Evolutionary conservation across 2,888 invertebrate species (phyloP), one percentile per base, ranked within the genome.

Genomic region (Bellardia pandia): DNA sequence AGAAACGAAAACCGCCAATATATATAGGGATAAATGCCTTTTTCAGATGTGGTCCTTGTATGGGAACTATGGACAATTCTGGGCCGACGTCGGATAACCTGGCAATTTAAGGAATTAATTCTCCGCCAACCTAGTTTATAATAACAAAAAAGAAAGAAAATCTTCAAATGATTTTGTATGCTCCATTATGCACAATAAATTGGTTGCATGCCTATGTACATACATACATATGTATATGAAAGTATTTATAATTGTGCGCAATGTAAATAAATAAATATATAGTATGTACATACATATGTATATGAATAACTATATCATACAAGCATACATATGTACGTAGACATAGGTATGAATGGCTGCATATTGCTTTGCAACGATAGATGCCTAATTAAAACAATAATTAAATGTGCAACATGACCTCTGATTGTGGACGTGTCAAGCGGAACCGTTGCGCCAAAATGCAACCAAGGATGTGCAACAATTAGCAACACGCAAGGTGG

Each of bases 381-480:
- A 75, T 80, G 80, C 62, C 84, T 78, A 84, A 84, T 87, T 87
- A 87, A 87, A 74, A 80, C 66, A 53, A 72, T 76, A 86, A 86
- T 86, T 77, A 86, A 84, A 77, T 84, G 80, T 80, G 76, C 86
- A 87, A 58, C 80, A 78, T 87, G 86, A 87, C 86, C 86, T 84
- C 72, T 76, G 81, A 81, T 81, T 78, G 30, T 45, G 64, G 40
- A 74, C 78, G 75, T 88, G 89, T 89, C 88, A 88, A 85, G 89
- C 86, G 89, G 80, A 89, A 88, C 89, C 88, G 89, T 89, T 88
- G 81, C 89, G 89, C 89, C 88, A 89, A 88, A 88, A 88, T 78
- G 86, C 88, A 89, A 72, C 77, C 88, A 85, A 83, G 89, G 86
- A 87, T 87, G 86, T 85, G 86, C 84, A 72, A 84, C 81, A 84